A percentile compares a stretch with the other conserved stretches of the same genome.
Conservation (phyloP, 2,113 vertebrate species). For the Campylorhamphus procurvoides region DNA sequence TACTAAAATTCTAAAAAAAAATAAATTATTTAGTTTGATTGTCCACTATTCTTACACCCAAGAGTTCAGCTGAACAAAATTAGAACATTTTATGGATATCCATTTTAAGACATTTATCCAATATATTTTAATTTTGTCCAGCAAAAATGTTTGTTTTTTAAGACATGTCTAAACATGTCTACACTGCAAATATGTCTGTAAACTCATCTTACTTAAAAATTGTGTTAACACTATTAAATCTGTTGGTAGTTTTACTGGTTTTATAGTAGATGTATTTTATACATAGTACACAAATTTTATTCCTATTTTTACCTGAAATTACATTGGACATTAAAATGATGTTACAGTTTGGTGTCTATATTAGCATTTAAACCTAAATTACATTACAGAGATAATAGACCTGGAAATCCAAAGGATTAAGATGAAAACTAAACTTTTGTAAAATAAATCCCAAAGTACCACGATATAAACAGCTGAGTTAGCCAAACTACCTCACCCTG, state of each 20-base stretch:
- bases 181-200: neutral
- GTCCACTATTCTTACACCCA: neutral
- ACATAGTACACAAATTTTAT: neutral
- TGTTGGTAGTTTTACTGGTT: neutral
- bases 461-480: neutral
- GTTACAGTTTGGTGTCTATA: neutral
- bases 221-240: neutral
- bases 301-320: neutral
- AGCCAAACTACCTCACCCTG: neutral
- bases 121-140: neutral
- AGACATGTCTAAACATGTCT: neutral
- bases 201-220: neutral
- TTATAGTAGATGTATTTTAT: neutral
- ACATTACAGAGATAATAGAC: neutral
- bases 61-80: neutral
- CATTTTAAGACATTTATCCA: neutral
- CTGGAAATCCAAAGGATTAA: neutral
- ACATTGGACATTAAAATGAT: neutral
- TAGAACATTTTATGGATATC: neutral
- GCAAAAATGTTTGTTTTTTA: neutral
- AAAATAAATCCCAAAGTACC: slow-evolving; percentile 1
- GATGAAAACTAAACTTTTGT: neutral
- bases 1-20: neutral
- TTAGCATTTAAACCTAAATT: slow-evolving; percentile 8
- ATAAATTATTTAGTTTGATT: neutral